Percentiles rank a stretch among this genome's conserved stretches.
phyloP scores from a whole-genome alignment of 2,113 vertebrate species.

The Gadus chalcogrammus region DNA sequence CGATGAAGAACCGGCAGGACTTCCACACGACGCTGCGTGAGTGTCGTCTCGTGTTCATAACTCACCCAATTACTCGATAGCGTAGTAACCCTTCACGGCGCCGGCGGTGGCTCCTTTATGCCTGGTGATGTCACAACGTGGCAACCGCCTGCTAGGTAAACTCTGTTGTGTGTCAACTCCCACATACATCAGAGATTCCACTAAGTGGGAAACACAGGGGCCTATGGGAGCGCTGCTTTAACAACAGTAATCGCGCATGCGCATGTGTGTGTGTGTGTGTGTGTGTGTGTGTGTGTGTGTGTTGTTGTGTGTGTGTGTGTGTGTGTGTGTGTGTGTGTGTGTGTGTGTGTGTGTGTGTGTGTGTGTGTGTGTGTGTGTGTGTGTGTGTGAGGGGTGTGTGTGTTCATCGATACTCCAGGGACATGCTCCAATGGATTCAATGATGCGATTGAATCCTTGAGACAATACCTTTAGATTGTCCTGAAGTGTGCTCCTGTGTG shows the following conservation, averaged over 20 bases:
- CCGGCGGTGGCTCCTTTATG: background rate
- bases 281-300: too few relatives aligned
- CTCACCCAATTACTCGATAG: too few relatives aligned
- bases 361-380: too few relatives aligned
- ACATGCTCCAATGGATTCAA: too few relatives aligned
- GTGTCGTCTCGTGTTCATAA: too few relatives aligned
- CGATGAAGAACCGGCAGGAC: too few relatives aligned
- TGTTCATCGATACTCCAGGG: too few relatives aligned
- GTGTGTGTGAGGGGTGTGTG: background rate
- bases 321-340: too few relatives aligned
- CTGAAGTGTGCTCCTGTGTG: background rate
- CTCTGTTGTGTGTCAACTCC: slow-evolving; percentile 41
- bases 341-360: too few relatives aligned
- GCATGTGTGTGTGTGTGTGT: background rate
- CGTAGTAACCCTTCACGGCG: too few relatives aligned
- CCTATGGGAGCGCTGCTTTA: slow-evolving; percentile 27
- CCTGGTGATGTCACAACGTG: slow-evolving; percentile 46
- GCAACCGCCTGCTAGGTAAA: slow-evolving; percentile 30
- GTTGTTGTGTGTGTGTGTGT: background rate
- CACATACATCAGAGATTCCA: slow-evolving; percentile 39
- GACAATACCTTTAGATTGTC: background rate
- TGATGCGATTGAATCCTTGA: background rate
- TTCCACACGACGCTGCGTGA: too few relatives aligned
- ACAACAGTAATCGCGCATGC: slow-evolving; percentile 9
- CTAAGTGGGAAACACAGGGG: slow-evolving; percentile 33